phyloP scores from a whole-genome alignment of 2,113 vertebrate genomes.

The Junco hyemalis region DNA sequence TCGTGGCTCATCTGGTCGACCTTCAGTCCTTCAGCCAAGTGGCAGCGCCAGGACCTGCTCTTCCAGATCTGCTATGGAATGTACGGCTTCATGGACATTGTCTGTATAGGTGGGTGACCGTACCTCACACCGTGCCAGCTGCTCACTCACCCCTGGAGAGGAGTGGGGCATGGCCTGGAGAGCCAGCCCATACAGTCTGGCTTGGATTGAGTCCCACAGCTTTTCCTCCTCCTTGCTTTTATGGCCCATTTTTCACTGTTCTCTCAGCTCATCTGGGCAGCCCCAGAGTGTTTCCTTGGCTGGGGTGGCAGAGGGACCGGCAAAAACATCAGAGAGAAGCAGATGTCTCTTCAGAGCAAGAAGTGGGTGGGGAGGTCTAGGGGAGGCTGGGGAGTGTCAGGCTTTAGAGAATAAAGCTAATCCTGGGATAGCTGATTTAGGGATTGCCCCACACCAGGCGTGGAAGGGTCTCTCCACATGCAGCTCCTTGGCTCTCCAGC shows the following conservation, averaged over 20 bases:
- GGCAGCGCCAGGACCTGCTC: conserved; percentile 98
- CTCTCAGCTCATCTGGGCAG: background rate
- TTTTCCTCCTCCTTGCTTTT: background rate
- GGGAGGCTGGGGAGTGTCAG: background rate
- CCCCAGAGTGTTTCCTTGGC: background rate
- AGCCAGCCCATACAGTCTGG: background rate
- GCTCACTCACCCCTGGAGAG: accelerated
- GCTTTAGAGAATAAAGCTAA: background rate
- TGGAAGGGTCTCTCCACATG: accelerated
- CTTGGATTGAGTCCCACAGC: background rate
- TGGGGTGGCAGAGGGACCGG: background rate
- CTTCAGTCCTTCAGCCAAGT: conserved; percentile 96
- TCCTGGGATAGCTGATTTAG: background rate
- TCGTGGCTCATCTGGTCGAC: conserved; percentile 99
- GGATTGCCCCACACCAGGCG: accelerated
- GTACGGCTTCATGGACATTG: conserved; percentile 99
- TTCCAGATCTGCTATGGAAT: conserved; percentile 99
- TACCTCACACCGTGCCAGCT: background rate
- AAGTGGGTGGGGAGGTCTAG: background rate
- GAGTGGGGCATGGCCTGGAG: background rate
- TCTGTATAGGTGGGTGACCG: conserved; percentile 91
- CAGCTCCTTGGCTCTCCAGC: background rate
- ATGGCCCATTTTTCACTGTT: background rate
- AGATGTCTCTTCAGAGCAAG: background rate
- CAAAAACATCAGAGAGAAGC: background rate